phyloP scores from a whole-genome alignment of 1,140 invertebrate genomes.

The Zophobas morio region DNA sequence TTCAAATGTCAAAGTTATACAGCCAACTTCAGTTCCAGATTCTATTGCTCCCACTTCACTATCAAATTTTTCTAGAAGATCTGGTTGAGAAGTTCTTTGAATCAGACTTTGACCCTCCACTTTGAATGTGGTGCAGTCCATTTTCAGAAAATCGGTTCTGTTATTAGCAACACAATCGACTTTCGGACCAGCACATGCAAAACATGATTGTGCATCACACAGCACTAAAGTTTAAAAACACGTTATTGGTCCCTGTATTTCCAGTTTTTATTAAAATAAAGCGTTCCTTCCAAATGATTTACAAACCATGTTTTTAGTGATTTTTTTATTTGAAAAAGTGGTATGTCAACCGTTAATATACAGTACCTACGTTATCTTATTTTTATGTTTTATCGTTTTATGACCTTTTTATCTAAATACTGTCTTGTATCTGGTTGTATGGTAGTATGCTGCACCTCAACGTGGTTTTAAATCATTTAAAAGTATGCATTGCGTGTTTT shows the following conservation, averaged over 20 bases:
- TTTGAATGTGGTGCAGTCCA: slow-evolving; percentile 14
- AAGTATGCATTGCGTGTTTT: no score
- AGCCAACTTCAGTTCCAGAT: not conserved
- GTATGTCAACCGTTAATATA: no score
- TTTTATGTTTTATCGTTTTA: no score
- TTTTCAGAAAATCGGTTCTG: slow-evolving; percentile 21
- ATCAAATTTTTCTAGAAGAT: slow-evolving; percentile 16
- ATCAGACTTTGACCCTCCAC: slow-evolving; percentile 5
- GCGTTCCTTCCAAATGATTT: no score
- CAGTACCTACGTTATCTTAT: no score
- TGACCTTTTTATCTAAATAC: no score
- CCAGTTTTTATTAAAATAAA: no score
- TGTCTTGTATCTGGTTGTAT: no score
- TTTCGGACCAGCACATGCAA: slow-evolving; percentile 7
- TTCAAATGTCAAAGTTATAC: not conserved
- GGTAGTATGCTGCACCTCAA: no score
- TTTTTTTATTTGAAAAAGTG: no score
- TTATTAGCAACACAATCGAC: slow-evolving; percentile 8
- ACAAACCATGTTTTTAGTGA: no score
- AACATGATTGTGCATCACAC: not conserved
- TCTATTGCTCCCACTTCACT: not conserved
- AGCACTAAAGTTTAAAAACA: not conserved
- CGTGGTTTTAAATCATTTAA: no score
- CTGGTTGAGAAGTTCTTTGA: not conserved
- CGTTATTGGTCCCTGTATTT: not conserved